Percentiles rank a stretch among this genome's conserved stretches.
phyloP scores from a whole-genome alignment of 2,797 vertebrate genomes.

The Epinephelus malabaricus region DNA sequence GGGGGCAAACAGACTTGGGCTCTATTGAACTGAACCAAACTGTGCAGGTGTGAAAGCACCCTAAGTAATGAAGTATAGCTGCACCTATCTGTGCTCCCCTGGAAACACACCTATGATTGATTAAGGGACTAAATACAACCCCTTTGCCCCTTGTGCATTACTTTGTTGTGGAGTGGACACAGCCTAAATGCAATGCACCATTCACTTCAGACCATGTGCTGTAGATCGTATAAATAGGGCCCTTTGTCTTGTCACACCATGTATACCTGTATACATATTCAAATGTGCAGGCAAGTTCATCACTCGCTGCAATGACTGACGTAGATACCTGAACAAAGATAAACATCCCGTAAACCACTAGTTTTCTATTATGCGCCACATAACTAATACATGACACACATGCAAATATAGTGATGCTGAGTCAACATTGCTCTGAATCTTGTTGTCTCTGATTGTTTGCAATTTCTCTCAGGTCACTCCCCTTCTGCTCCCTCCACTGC shows the following conservation, averaged over 20 bases:
- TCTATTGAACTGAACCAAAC: no score
- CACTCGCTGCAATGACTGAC: background rate
- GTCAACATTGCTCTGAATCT: background rate
- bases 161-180: no score
- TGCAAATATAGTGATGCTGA: background rate
- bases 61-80: no score
- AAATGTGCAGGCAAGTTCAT: slow-evolving; percentile 1
- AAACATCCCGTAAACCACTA: background rate
- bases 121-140: no score
- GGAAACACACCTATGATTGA: no score
- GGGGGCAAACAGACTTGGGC: no score
- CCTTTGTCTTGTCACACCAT: background rate
- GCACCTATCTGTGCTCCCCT: no score
- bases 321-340: background rate
- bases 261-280: background rate
- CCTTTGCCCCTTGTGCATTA: no score
- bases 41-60: no score
- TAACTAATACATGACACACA: slow-evolving; percentile 1
- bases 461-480: slow-evolving; percentile 38
- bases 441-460: slow-evolving; percentile 5
- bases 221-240: no score
- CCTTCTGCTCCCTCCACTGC: slow-evolving; percentile 28
- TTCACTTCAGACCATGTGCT: no score
- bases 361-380: background rate
- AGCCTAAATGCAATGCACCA: no score